Base-by-base conservation (phyloP, 2,797 vertebrate genomes). In the Malacoraja senta region DNA sequence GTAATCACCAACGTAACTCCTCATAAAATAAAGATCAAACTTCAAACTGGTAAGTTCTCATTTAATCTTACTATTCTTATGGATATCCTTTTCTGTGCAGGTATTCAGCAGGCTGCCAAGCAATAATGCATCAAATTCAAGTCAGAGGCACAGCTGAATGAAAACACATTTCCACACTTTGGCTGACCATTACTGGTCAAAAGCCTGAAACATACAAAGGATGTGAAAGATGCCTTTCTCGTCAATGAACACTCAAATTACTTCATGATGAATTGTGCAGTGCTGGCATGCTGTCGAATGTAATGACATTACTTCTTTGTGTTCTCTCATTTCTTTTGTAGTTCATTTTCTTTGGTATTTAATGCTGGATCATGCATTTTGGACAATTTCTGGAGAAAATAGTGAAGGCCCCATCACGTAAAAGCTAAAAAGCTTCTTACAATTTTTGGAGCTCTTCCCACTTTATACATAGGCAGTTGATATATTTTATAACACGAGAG, bases 71-170 rank as follows among this genome's bases (percentile, higher is more conserved):
- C n/a, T n/a, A n/a, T n/a, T 71, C 44, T 92, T 92, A 29, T 8
- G 17, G 24, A 13, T 95, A 96, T 96, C 96, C 95, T 95, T 96
- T 96, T 96, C 44, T 96, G 95, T 96, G 96, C 96, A 97, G 96
- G 96, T 96, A 97, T 97, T 97, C 96, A 96, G 95, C 95, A 95
- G 96, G 95, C 95, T 96, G 96, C 96, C 96, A 96, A 95, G 96
- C 96, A 96, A 96, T 97, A 96, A 97, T 96, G 94, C 94, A 94
- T 95, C 95, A 95, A 96, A 96, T 96, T 93, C 95, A 94, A 96
- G 96, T 95, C 95, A 95, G 95, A 79, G n/a, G 24, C 71, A 53
- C 68, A 92, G 26, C 24, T 92, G 58, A 74, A 97, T 94, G 86
- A 95, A 94, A 35, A 79, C 94, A 94, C 93, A 94, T 3, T 94